These are phyloP conservation scores for Poicephalus meyeri DNA, from an alignment of 2,113 vertebrate genomes.

Conservation along the genomic window DNA sequence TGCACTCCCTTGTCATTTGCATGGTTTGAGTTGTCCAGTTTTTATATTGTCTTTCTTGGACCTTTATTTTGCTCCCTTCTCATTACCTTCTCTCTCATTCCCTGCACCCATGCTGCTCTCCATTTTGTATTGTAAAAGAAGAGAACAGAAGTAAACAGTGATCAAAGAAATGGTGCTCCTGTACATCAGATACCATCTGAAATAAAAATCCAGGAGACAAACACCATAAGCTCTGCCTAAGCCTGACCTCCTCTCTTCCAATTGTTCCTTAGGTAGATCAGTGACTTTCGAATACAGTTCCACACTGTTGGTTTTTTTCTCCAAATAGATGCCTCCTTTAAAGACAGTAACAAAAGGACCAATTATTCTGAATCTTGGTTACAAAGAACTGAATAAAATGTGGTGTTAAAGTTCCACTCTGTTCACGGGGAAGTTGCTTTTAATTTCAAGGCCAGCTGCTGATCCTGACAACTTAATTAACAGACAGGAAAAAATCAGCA, in stretches of 20 bases:
- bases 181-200: not conserved
- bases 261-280: not conserved
- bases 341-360: not conserved
- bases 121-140: not conserved
- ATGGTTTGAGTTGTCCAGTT: not conserved
- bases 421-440: not conserved
- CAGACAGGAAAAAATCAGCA: not conserved
- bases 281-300: not conserved
- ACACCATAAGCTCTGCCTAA: not conserved
- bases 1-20: not conserved
- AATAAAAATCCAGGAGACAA: not conserved
- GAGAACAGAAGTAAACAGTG: conserved; percentile 33
- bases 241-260: not conserved
- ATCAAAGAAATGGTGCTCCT: not conserved
- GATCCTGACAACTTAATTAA: conserved; percentile 18
- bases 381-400: conserved; percentile 9
- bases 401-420: not conserved
- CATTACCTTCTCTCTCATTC: not conserved
- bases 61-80: not conserved
- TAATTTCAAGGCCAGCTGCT: conserved; percentile 9
- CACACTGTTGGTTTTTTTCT: not conserved
- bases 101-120: not conserved
- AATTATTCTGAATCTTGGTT: not conserved
- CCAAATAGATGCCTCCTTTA: not conserved
- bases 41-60: not conserved